These are phyloP conservation scores for Neoaliturus tenellus DNA, from an alignment of 2,888 invertebrate genomes.

Conservation along the genomic window DNA sequence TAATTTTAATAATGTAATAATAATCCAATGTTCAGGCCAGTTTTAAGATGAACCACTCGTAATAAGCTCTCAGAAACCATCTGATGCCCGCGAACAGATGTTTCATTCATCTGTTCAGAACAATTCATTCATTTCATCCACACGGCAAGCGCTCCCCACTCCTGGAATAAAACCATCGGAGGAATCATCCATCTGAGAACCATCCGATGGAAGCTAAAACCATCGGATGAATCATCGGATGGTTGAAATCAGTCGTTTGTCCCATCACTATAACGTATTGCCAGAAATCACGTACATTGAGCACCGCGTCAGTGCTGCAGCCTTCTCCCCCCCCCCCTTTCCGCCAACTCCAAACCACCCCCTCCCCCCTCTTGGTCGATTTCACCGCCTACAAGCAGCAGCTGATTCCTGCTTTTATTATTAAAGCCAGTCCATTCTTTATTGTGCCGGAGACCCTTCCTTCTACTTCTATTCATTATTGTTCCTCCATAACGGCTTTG, in stretches of 20 bases:
- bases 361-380: neutral
- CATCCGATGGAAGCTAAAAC: too few relatives aligned
- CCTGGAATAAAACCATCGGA: too few relatives aligned
- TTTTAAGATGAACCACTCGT: too few relatives aligned
- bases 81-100: too few relatives aligned
- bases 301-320: neutral
- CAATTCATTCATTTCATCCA: too few relatives aligned
- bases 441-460: neutral
- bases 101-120: too few relatives aligned
- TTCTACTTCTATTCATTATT: neutral
- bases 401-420: constrained; percentile 30
- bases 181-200: too few relatives aligned
- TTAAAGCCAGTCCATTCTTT: constrained; percentile 30
- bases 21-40: too few relatives aligned
- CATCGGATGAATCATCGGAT: neutral
- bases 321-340: neutral
- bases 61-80: too few relatives aligned
- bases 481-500: neutral
- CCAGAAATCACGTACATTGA: neutral
- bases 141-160: too few relatives aligned
- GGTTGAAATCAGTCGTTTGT: neutral
- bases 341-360: neutral
- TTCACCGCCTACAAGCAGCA: constrained; percentile 18
- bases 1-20: too few relatives aligned
- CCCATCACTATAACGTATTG: neutral